phyloP scores from a whole-genome alignment of 2,113 vertebrate species.

The Elaphurus davidianus region DNA sequence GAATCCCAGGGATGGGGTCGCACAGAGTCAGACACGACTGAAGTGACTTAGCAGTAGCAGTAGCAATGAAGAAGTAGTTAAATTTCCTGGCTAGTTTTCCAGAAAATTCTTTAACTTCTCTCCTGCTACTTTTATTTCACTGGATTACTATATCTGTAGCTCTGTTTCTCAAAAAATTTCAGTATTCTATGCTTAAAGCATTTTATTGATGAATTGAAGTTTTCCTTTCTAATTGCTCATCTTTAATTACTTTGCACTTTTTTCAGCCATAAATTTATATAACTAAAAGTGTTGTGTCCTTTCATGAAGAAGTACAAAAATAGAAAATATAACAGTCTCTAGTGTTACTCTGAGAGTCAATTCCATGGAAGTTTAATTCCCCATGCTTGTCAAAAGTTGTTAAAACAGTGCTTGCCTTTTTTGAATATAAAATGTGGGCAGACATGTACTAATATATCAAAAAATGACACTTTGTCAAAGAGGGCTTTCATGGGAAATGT shows the following conservation, averaged over 20 bases:
- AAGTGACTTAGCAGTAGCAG: too few species aligned
- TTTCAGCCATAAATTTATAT: background rate
- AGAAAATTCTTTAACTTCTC: conserved; percentile 48
- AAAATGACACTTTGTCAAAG: conserved; percentile 71
- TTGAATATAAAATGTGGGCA: conserved; percentile 57
- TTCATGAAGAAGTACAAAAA: conserved; percentile 15
- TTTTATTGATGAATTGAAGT: conserved; percentile 34
- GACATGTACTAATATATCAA: conserved; percentile 63
- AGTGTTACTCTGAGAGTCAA: conserved; percentile 14
- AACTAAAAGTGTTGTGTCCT: conserved; percentile 32
- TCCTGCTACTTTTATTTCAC: background rate
- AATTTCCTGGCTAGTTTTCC: background rate
- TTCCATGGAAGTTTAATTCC: conserved; percentile 59
- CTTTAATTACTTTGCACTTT: conserved; percentile 38
- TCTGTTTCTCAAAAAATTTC: conserved; percentile 11
- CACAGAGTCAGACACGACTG: too few species aligned
- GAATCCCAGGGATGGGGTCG: too few species aligned
- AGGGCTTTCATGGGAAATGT: conserved; percentile 65
- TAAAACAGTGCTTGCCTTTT: conserved; percentile 62
- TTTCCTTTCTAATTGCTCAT: conserved; percentile 12
- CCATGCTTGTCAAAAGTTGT: conserved; percentile 53
- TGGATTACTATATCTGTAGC: background rate
- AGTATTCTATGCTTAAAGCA: background rate
- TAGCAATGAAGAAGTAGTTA: background rate
- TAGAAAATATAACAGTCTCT: conserved; percentile 40